Conservation (phyloP, 2,113 vertebrate species). For the Typhlomys cinereus region DNA sequence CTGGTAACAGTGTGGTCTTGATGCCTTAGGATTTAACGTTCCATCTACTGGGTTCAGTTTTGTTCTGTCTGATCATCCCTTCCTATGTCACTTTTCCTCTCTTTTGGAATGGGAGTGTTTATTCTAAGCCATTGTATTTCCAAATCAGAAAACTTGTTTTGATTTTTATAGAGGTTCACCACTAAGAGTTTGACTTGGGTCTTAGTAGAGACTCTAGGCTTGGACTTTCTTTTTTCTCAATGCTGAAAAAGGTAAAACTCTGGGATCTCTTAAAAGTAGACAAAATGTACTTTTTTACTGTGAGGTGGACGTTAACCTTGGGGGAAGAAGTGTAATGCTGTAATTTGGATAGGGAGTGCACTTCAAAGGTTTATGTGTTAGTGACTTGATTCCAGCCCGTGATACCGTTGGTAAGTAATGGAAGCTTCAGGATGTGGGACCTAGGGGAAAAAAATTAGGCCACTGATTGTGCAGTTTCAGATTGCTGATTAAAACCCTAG, state of each 20-base stretch:
- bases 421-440: background rate
- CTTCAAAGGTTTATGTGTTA: background rate
- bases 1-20: background rate
- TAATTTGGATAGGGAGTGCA: background rate
- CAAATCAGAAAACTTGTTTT: background rate
- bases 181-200: background rate
- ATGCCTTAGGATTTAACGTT: background rate
- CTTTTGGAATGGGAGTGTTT: background rate
- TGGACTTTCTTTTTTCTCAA: background rate
- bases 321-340: background rate
- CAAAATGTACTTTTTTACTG: background rate
- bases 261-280: background rate
- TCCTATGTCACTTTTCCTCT: background rate
- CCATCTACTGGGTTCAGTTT: background rate
- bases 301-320: background rate
- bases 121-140: background rate
- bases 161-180: too few species aligned
- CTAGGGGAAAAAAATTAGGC: background rate
- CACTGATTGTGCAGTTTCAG: too few species aligned
- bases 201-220: background rate
- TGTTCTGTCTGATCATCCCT: background rate
- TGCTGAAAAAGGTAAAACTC: background rate
- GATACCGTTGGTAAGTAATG: too few species aligned
- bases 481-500: background rate
- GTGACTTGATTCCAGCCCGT: background rate